These are phyloP conservation scores for Cygnus atratus DNA, from an alignment of 2,113 vertebrate species.

Conservation along the genomic window DNA sequence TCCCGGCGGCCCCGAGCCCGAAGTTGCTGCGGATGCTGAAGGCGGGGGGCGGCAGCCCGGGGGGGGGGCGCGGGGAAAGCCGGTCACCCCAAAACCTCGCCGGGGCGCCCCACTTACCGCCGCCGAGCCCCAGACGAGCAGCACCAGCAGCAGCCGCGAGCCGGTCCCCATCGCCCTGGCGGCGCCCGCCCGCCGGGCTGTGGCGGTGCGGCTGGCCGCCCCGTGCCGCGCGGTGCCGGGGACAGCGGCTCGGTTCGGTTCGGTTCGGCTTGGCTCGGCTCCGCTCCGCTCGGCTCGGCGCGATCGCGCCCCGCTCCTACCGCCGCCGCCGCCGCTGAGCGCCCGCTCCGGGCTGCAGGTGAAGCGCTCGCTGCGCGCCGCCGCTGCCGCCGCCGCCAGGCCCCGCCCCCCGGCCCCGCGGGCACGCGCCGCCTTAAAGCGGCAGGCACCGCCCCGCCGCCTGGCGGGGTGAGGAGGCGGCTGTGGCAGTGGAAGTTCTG, in stretches of 20 bases:
- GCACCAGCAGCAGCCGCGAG: constrained; percentile 37
- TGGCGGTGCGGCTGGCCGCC: background rate
- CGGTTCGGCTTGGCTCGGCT: too few species aligned
- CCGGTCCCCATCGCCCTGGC: constrained; percentile 57
- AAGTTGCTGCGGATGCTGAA: background rate
- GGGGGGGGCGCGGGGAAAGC: too few species aligned
- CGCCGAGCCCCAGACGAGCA: constrained; percentile 53
- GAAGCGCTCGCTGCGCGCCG: constrained; percentile 53
- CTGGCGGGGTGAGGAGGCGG: too few species aligned
- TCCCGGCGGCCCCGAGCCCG: background rate
- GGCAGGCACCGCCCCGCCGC: background rate
- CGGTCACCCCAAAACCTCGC: too few species aligned
- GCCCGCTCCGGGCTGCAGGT: constrained; percentile 71
- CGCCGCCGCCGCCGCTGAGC: constrained; percentile 10
- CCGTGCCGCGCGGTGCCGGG: background rate
- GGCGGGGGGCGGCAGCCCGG: background rate
- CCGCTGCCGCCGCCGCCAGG: background rate
- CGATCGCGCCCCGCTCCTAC: too few species aligned
- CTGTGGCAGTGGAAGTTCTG: too few species aligned
- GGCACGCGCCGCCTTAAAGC: constrained; percentile 68
- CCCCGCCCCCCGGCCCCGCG: constrained; percentile 67
- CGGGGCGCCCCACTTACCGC: constrained; percentile 60
- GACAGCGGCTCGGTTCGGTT: background rate
- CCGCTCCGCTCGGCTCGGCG: too few species aligned
- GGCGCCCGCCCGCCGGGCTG: background rate